Evolutionary conservation across 2,888 invertebrate genomes (phyloP), one percentile per base, ranked within the genome.

Genomic region (Thecophora atra): DNA sequence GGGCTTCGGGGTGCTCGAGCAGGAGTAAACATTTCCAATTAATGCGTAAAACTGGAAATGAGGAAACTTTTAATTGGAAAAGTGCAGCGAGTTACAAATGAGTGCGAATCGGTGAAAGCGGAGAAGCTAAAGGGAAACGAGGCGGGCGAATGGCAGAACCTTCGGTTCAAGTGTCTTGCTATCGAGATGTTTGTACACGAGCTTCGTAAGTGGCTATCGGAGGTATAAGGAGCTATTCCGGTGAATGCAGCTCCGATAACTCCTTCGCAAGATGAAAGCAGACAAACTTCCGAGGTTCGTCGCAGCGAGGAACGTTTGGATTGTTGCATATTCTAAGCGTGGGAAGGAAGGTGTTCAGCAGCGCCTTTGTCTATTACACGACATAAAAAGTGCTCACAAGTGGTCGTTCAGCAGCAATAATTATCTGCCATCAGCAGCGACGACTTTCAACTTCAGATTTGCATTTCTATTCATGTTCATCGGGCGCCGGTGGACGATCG

Each of bases 41-140:
- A 52, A 62, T 70, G 70, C 62, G 52, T 52, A 58, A 70, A 63
- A 63, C 21, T 70, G 63, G 52, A 70, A 70, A 70, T 70, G 70
- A 63, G 70, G 70, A 70, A 70, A 70, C 52, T 70, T 70, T 70
- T 70, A 70, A 70, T 63, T 70, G 70, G 70, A 70, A 70, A 70
- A 63, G 21, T 51, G 28, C 26, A 58, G 26, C 26, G 58, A 24
- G 26, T 24, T 3, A 11, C 28, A 24, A 28, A 26, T 24, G 58
- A 58, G 4, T 58, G 58, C 13, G 28, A 58, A 28, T 15, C 28
- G 58, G 28, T 13, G 26, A n/a, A 47, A 47, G n/a, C 47, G 17
- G 13, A 1, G 13, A 11, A 17, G 47, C 47, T 47, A 8, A 47
- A n/a, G 13, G 13, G 17, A 1, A 15, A 47, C 15, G 13, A 47